A percentile compares a stretch with the other conserved stretches of the same genome.
Conservation (phyloP, 2,113 vertebrate genomes). For the Marmota monax region DNA sequence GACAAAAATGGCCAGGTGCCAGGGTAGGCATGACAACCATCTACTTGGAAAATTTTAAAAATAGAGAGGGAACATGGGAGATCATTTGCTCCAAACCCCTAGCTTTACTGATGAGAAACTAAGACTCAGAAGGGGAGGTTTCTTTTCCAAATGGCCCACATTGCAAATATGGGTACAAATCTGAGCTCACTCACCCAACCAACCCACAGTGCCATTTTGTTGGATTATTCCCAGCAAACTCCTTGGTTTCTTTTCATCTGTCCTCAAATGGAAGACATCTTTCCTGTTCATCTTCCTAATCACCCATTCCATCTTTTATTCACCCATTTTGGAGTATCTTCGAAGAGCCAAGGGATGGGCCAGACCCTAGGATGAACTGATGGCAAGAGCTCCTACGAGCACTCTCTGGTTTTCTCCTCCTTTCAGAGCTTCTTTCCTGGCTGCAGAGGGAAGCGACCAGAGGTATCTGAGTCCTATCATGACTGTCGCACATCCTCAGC, state of each 20-base stretch:
- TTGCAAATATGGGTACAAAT: neutral
- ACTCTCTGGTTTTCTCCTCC: neutral
- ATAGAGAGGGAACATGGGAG: neutral
- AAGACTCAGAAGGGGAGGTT: too few species aligned
- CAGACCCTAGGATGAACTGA: neutral
- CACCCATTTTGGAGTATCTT: neutral
- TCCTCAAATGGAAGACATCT: neutral
- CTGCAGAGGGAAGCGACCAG: neutral
- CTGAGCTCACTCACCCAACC: neutral
- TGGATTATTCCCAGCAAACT: neutral
- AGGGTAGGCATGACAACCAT: constrained; percentile 51
- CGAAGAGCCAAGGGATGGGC: neutral
- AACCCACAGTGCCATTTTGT: neutral
- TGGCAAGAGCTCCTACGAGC: neutral
- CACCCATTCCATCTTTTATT: neutral
- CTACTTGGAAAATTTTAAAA: neutral
- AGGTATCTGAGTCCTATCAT: neutral
- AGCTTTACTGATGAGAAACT: neutral
- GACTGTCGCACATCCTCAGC: neutral
- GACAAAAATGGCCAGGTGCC: constrained; percentile 9
- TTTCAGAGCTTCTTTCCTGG: neutral
- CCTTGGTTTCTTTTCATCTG: neutral
- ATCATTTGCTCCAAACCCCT: neutral
- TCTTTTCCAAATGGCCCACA: neutral
- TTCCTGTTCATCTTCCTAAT: neutral